Conservation (phyloP, 2,797 vertebrate species). For the Sebastes vulpes region DNA sequence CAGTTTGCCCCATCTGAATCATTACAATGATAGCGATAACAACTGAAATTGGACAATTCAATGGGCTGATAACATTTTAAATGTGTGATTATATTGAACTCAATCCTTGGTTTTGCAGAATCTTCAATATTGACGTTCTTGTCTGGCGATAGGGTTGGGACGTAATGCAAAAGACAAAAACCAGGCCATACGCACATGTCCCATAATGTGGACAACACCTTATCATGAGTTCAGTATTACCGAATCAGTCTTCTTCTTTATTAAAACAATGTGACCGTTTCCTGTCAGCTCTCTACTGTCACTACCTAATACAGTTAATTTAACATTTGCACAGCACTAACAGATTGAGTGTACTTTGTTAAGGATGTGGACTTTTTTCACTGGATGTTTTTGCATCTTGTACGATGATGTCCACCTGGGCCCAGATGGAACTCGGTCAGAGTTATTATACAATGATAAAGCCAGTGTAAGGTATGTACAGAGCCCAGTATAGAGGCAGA, state of each 20-base stretch:
- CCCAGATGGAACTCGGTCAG: conserved; percentile 2
- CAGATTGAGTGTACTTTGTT: neutral
- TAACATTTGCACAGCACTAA: neutral
- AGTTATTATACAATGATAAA: conserved; percentile 67
- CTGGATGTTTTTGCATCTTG: conserved; percentile 43
- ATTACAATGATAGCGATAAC: neutral
- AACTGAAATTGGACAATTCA: neutral
- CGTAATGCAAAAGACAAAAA: neutral
- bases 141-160: neutral
- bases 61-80: neutral
- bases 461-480: conserved; percentile 67
- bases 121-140: neutral
- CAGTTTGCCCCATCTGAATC: neutral
- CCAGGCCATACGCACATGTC: neutral
- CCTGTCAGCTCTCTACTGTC: no score
- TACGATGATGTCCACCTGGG: neutral
- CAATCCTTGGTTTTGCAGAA: neutral
- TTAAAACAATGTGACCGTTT: neutral
- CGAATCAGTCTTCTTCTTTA: neutral
- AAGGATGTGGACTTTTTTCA: neutral
- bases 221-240: neutral
- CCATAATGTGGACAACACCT: neutral
- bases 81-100: neutral
- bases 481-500: conserved; percentile 69
- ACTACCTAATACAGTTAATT: neutral